These are phyloP conservation scores for Carcina quercana DNA, from an alignment of 2,888 invertebrate species.

Conservation along the genomic window DNA sequence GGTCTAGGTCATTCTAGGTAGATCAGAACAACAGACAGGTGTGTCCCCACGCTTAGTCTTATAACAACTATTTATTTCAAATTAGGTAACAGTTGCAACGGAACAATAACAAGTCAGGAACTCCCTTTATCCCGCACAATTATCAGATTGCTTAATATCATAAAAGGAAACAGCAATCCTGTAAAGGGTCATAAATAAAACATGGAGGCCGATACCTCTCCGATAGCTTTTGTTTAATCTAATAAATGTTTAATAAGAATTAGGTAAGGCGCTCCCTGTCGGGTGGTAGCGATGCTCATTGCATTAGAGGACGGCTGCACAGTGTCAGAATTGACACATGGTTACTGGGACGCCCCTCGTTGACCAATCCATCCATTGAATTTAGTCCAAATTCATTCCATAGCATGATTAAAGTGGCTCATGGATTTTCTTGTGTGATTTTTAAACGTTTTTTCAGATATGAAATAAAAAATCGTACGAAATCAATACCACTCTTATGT, in stretches of 20 bases:
- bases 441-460: no score
- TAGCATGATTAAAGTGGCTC: no score
- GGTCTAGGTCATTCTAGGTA: no score
- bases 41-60: no score
- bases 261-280: conserved; percentile 55
- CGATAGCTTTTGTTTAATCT: conserved; percentile 66
- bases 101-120: conserved; percentile 21
- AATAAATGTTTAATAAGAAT: conserved; percentile 73
- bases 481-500: no score
- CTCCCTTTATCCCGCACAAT: conserved; percentile 21
- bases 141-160: conserved; percentile 24
- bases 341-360: conserved; percentile 2
- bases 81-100: no score
- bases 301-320: conserved; percentile 59
- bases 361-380: no score
- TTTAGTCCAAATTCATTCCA: no score
- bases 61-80: no score
- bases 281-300: conserved; percentile 38
- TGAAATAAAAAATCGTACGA: no score
- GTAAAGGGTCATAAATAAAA: conserved; percentile 68
- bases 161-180: conserved; percentile 51
- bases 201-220: conserved; percentile 49
- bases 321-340: conserved; percentile 48
- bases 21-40: no score
- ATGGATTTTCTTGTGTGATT: no score